These are phyloP conservation scores for Poeciliopsis occidentalis DNA, from an alignment of 2,113 vertebrate species.

Conservation along the genomic window DNA sequence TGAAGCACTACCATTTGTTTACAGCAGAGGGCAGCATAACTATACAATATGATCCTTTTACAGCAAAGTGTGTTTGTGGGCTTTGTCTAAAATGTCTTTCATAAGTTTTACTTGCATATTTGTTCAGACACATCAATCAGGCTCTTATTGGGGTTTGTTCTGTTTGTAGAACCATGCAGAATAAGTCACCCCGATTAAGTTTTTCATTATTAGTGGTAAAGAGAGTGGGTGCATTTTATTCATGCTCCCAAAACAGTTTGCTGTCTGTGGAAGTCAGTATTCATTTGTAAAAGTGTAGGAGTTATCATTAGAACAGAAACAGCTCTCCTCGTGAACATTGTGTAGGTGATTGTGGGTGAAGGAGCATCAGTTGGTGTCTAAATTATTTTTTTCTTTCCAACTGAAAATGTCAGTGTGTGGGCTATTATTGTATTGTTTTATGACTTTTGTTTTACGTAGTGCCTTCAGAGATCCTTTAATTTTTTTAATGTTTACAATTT, in stretches of 20 bases:
- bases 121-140: not conserved
- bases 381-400: conserved; percentile 6
- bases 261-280: not conserved
- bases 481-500: not conserved
- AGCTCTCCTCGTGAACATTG: conserved; percentile 25
- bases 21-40: conserved; percentile 59
- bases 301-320: conserved; percentile 31
- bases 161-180: not conserved
- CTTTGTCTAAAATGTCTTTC: not conserved
- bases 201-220: not conserved
- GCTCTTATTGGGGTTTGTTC: not conserved
- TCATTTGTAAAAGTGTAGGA: conserved; percentile 21
- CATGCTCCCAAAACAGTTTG: not conserved
- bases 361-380: conserved; percentile 15
- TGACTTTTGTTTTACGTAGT: not conserved
- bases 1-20: not conserved
- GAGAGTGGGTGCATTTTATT: not conserved
- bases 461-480: not conserved
- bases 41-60: not conserved
- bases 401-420: conserved; percentile 13
- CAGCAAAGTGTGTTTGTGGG: accelerated
- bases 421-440: not conserved
- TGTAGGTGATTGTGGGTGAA: conserved; percentile 58
- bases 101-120: not conserved
- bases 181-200: not conserved